phyloP scores from a whole-genome alignment of 1,140 invertebrate species.

The Tachypleus tridentatus region DNA sequence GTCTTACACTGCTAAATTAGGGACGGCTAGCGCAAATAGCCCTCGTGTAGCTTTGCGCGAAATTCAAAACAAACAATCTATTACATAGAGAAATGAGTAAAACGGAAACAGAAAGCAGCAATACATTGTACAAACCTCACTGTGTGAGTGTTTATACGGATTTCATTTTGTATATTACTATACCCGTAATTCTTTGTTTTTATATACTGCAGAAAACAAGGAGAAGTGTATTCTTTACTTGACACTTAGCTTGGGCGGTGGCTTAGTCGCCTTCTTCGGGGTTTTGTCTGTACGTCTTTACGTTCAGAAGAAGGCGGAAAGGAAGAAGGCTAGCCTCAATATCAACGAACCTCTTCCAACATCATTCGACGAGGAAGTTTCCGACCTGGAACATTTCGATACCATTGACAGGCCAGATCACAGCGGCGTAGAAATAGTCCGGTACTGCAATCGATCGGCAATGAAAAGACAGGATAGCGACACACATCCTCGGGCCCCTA shows the following conservation, averaged over 20 bases:
- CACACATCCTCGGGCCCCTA: slow-evolving; percentile 37
- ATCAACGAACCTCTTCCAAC: slow-evolving; percentile 5
- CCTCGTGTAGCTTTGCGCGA: too few relatives aligned
- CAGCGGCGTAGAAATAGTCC: slow-evolving; percentile 23
- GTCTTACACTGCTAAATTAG: too few relatives aligned
- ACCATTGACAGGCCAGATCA: slow-evolving; percentile 4
- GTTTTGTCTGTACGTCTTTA: slow-evolving; percentile 51
- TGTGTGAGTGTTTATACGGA: too few relatives aligned
- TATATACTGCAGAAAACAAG: slow-evolving; percentile 50
- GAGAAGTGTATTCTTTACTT: slow-evolving; percentile 65
- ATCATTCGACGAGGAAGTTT: slow-evolving; percentile 15
- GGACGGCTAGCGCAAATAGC: too few relatives aligned
- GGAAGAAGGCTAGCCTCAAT: slow-evolving; percentile 37
- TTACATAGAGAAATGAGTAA: too few relatives aligned
- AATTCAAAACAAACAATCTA: too few relatives aligned
- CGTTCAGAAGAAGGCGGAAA: slow-evolving; percentile 41
- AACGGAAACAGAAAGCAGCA: too few relatives aligned
- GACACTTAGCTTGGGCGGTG: slow-evolving; percentile 51
- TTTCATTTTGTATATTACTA: background rate
- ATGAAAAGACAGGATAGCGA: slow-evolving; percentile 27
- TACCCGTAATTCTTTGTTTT: slow-evolving; percentile 18
- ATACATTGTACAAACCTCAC: too few relatives aligned
- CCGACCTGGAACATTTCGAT: slow-evolving; percentile 15
- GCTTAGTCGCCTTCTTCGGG: slow-evolving; percentile 50
- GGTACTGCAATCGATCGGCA: slow-evolving; percentile 23